Conservation (phyloP, 1,140 invertebrate genomes). For the Brachionus sp. region DNA sequence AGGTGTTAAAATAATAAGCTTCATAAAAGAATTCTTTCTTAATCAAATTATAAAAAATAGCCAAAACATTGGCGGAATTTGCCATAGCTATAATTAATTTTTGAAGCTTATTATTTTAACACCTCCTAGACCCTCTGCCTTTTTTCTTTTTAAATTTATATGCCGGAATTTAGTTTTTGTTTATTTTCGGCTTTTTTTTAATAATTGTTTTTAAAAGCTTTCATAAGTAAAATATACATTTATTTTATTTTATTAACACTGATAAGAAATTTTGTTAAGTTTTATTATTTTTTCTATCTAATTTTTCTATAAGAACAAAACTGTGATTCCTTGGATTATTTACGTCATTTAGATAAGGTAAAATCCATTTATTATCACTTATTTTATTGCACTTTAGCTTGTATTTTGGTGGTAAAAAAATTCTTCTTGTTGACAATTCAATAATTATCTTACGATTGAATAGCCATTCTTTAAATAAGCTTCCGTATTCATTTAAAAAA, state of each 20-base stretch:
- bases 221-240: too few relatives aligned
- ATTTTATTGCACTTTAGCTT: neutral
- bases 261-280: neutral
- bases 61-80: too few relatives aligned
- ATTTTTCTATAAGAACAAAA: slow-evolving; percentile 22
- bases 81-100: too few relatives aligned
- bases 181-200: too few relatives aligned
- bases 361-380: neutral
- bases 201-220: too few relatives aligned
- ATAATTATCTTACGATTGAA: neutral
- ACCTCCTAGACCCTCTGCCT: too few relatives aligned
- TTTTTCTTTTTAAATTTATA: too few relatives aligned
- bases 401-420: slow-evolving; percentile 18
- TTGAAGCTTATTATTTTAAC: too few relatives aligned
- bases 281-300: neutral
- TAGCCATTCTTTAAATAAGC: slow-evolving; percentile 4
- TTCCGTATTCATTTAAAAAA: slow-evolving; percentile 31
- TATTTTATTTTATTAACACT: neutral
- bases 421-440: neutral
- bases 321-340: slow-evolving; percentile 21
- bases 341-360: slow-evolving; percentile 19
- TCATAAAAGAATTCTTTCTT: too few relatives aligned
- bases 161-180: too few relatives aligned
- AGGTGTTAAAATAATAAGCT: too few relatives aligned
- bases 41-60: too few relatives aligned